These are phyloP conservation scores for Thymallus thymallus DNA, from an alignment of 2,113 vertebrate species.

Conservation along the genomic window DNA sequence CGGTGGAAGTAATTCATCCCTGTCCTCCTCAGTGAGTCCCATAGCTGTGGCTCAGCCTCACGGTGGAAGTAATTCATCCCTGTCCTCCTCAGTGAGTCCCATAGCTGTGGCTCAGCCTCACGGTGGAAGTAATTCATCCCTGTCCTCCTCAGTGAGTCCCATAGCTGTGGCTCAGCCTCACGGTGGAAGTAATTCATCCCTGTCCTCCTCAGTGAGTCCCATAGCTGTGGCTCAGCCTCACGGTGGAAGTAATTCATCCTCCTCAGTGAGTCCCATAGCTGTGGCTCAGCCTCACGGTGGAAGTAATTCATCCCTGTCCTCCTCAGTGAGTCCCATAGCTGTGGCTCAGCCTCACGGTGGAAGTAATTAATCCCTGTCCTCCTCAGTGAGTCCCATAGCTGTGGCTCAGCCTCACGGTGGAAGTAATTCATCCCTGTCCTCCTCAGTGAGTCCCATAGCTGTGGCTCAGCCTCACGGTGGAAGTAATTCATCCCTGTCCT, in stretches of 20 bases:
- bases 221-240: slow-evolving; percentile 28
- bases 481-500: slow-evolving; percentile 44
- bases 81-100: slow-evolving; percentile 54
- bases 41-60: slow-evolving; percentile 28
- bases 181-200: slow-evolving; percentile 18
- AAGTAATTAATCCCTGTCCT: slow-evolving; percentile 44
- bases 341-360: background rate
- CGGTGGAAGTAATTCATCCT: slow-evolving; percentile 22
- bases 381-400: slow-evolving; percentile 54
- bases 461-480: background rate
- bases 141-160: slow-evolving; percentile 54
- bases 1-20: slow-evolving; percentile 18
- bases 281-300: background rate
- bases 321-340: slow-evolving; percentile 54
- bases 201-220: slow-evolving; percentile 54
- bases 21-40: slow-evolving; percentile 54
- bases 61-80: slow-evolving; percentile 18
- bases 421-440: slow-evolving; percentile 44
- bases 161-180: slow-evolving; percentile 28
- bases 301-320: slow-evolving; percentile 44
- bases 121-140: slow-evolving; percentile 18
- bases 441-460: slow-evolving; percentile 54
- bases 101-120: slow-evolving; percentile 28
- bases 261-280: slow-evolving; percentile 54
- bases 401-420: background rate